phyloP scores from a whole-genome alignment of 2,113 vertebrate genomes.

The Capreolus pygargus region DNA sequence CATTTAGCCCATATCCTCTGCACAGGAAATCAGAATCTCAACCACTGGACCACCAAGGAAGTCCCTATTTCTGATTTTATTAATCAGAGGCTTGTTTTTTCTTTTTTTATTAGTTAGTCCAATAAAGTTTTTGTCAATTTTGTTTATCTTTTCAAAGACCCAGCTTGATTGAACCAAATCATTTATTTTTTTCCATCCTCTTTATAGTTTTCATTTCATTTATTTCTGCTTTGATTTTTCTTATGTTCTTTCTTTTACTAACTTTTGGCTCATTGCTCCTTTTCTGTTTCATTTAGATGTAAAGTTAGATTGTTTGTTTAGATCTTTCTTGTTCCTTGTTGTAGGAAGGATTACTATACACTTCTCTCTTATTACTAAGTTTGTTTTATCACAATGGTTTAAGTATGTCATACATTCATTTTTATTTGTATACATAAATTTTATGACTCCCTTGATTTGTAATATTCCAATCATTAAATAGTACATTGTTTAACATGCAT shows the following conservation, averaged over 20 bases:
- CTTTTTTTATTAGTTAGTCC: too few species aligned
- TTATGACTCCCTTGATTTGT: background rate
- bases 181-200: too few species aligned
- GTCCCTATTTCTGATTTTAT: too few species aligned
- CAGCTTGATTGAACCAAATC: too few species aligned
- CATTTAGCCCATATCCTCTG: too few species aligned
- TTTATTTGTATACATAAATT: background rate
- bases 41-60: too few species aligned
- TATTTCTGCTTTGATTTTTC: background rate
- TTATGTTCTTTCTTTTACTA: background rate
- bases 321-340: background rate
- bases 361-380: background rate
- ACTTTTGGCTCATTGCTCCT: background rate
- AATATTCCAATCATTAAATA: background rate
- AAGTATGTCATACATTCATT: background rate
- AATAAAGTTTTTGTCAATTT: too few species aligned
- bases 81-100: too few species aligned
- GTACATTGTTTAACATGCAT: background rate
- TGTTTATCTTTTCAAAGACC: too few species aligned
- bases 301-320: background rate
- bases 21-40: too few species aligned
- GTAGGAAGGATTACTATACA: background rate
- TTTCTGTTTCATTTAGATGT: background rate
- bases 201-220: too few species aligned
- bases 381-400: background rate